Percentiles rank a stretch among this genome's conserved stretches.
phyloP scores from a whole-genome alignment of 2,113 vertebrate species.

The Mystacornis crossleyi region DNA sequence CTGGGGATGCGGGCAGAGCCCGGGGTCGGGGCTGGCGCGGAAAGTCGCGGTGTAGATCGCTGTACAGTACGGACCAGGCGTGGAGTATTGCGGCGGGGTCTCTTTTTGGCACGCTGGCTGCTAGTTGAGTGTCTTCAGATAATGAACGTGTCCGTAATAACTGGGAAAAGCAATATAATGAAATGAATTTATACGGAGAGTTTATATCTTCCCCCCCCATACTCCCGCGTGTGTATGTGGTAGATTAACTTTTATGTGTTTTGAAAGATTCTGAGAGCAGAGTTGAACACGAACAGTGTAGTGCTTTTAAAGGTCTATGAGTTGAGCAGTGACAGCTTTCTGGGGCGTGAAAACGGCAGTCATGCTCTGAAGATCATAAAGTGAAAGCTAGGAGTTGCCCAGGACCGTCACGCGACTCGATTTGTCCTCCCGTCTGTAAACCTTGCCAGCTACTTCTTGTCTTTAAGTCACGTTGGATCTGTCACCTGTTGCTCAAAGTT shows the following conservation, averaged over 20 bases:
- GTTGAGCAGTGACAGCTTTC: neutral
- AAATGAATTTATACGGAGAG: neutral
- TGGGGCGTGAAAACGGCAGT: neutral
- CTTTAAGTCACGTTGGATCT: neutral
- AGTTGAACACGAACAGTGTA: neutral
- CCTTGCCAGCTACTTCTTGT: neutral
- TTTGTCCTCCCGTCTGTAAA: neutral
- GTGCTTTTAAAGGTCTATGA: neutral
- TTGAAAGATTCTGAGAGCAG: neutral
- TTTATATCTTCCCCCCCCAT: accelerated
- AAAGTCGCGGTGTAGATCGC: accelerated
- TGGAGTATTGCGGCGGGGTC: neutral
- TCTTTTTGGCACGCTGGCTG: neutral
- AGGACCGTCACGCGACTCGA: neutral
- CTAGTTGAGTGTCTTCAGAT: accelerated
- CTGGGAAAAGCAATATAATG: too few relatives aligned
- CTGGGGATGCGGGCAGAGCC: neutral
- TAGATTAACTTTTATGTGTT: neutral
- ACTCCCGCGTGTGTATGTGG: accelerated
- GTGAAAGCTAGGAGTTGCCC: neutral
- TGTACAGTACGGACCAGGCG: accelerated
- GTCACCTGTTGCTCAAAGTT: neutral
- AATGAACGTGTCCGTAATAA: neutral
- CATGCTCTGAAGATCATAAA: accelerated
- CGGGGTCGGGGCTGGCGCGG: accelerated